Base-by-base conservation (phyloP, 2,888 invertebrate genomes). In the Isoperla grammatica region DNA sequence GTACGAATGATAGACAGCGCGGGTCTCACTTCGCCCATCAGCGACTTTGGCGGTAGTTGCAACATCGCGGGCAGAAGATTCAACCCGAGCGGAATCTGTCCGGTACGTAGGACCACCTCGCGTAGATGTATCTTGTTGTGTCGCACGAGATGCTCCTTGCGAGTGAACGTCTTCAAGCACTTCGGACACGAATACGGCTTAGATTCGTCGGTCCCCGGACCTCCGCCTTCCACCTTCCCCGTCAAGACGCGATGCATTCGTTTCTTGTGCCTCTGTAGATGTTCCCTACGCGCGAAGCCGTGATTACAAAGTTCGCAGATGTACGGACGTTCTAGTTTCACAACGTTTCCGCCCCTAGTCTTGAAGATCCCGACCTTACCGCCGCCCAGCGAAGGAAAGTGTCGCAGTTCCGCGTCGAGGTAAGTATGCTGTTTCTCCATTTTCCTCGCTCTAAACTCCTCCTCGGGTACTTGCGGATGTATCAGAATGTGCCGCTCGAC, bases 111-210 rank as follows among this genome's bases (percentile, higher is more conserved):
- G 37, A 57, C 13, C 39, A 59, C 43, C 29, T 63, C 63, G 12
- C 63, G 58, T 42, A 59, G 53, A 39, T 63, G 63, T 37, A 63
- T 59, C 59, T 63, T 63, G 23, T 67, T 65, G 49, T 64, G 64
- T n/a, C 64, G 61, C 13, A 63, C 63, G n/a, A 64, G 55, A 43
- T 64, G 64, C 19, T 70, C 69, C 60, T 69, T 70, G 6, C 69
- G 64, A 12, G 68, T 68, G 54, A 69, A 70, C 9, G 65, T 64
- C 56, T 69, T 68, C 6, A 61, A 56, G 57, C 69, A 70, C 2
- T 63, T 46, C 19, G 49, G 54, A 43, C 63, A 63, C 23, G 46
- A 53, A 40, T 63, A 61, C 12, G 63, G 63, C 42, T 58, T 58
- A 12, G 61, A 20, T 15, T 56, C 59, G 53, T 58, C 59, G 39